Evolutionary conservation across 2,797 vertebrate species (phyloP).

Genomic region (Otus scops): DNA sequence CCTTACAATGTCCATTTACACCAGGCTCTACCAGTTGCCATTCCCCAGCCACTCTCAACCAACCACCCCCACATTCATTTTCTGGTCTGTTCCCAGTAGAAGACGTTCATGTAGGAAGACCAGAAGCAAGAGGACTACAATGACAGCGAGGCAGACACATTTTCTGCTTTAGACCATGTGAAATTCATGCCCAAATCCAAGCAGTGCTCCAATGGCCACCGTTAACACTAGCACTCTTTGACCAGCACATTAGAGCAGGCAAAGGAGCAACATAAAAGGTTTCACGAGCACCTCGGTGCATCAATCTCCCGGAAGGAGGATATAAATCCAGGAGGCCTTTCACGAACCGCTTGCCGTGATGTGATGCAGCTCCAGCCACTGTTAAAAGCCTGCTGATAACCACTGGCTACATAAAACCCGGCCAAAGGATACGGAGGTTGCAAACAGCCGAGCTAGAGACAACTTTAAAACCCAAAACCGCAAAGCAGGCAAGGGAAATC

Average conservation of each 20-base stretch:
- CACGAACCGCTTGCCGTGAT: not conserved
- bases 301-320: not conserved
- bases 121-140: not conserved
- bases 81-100: not conserved
- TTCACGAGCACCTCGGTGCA: fast-evolving
- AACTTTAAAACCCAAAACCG: not conserved
- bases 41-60: not conserved
- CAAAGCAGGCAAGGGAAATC: not conserved
- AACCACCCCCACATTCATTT: not conserved
- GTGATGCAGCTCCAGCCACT: not conserved
- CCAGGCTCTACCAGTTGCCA: not conserved
- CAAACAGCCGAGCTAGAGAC: not conserved
- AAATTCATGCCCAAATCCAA: fast-evolving
- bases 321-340: not conserved
- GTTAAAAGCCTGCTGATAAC: not conserved
- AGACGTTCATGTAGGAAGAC: not conserved
- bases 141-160: fast-evolving
- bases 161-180: not conserved
- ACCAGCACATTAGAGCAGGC: not conserved
- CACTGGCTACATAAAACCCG: not conserved
- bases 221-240: not conserved
- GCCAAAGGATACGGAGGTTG: not conserved
- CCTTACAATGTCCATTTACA: not conserved
- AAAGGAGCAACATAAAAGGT: not conserved
- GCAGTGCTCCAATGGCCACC: not conserved